These are phyloP conservation scores for Lasius fuliginosus DNA, from an alignment of 2,888 invertebrate genomes.

Conservation along the genomic window DNA sequence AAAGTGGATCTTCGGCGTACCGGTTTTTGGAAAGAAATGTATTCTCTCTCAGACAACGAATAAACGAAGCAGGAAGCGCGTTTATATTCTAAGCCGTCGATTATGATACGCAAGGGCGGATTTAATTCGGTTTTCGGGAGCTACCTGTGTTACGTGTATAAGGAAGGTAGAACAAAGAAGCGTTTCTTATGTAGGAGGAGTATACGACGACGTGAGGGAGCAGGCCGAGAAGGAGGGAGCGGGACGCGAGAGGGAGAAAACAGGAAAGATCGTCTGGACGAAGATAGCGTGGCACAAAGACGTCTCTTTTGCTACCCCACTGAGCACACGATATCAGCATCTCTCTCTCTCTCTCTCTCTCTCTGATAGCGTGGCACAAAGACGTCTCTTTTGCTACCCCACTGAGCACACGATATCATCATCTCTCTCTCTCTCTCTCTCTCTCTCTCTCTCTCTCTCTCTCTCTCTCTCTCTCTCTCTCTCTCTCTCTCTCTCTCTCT, in stretches of 20 bases:
- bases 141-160: slow-evolving; percentile 41
- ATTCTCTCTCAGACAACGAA: background rate
- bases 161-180: slow-evolving; percentile 43
- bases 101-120: slow-evolving; percentile 19
- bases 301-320: slow-evolving; percentile 54
- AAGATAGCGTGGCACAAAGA: slow-evolving; percentile 52
- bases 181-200: slow-evolving; percentile 38
- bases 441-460: no score
- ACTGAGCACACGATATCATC: slow-evolving; percentile 40
- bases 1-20: background rate
- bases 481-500: background rate
- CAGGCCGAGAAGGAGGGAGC: background rate
- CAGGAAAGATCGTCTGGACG: slow-evolving; percentile 55
- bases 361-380: slow-evolving; percentile 44
- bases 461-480: slow-evolving; percentile 21
- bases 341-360: background rate
- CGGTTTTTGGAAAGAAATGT: background rate
- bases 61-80: background rate
- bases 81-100: slow-evolving; percentile 16
- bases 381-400: slow-evolving; percentile 55
- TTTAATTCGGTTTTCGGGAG: slow-evolving; percentile 45
- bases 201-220: slow-evolving; percentile 2
- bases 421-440: no score
- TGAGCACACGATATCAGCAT: slow-evolving; percentile 37
- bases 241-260: slow-evolving; percentile 16